Evolutionary conservation across 2,888 invertebrate genomes (phyloP), one percentile per base, ranked within the genome.

Genomic region (Chydorus sphaericus): DNA sequence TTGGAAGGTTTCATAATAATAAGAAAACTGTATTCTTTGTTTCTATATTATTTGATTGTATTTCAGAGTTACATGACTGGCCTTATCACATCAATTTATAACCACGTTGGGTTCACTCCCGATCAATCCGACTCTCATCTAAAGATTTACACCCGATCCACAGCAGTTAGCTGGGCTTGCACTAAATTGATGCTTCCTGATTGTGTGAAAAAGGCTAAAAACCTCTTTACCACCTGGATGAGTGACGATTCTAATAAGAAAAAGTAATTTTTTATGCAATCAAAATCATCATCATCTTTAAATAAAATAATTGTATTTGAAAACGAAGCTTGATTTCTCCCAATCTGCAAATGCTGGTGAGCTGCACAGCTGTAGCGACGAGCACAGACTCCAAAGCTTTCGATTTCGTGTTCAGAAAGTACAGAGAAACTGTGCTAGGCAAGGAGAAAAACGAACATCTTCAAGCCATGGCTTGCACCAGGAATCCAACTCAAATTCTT

Each of bases 351-450:
- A 78, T 78, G 28, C 80, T 85, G 1, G 85, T 92, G 1, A 92
- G 91, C 70, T 93, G 93, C 66, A 82, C 85, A 2, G 91, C 87
- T 0, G 80, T 94, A 7, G 77, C 81, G 56, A 78, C 83, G 8
- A 93, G 93, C 1, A 84, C 85, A 0, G 82, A 84, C 61, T 74
- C 77, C 1, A n/a, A n/a, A n/a, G 90, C 91, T 66, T 94, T 93
- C 93, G 79, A 85, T 60, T 93, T 92, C 67, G 83, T 85, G 1
- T 90, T 87, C 80, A 75, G 83, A 49, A 75, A 84, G 29, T 92
- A 86, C 67, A 68, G 77, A 36, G 77, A 77, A 4, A 80, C 86
- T 2, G 82, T 82, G 60, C 82, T 87, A 0, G 87, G 86, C 0
- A 82, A 85, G 0, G 93, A 93, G 67, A 80, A 87, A 63, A 83